Evolutionary conservation across 2,888 invertebrate genomes (phyloP), one percentile per base, ranked within the genome.

Genomic region (Aromia moschata): DNA sequence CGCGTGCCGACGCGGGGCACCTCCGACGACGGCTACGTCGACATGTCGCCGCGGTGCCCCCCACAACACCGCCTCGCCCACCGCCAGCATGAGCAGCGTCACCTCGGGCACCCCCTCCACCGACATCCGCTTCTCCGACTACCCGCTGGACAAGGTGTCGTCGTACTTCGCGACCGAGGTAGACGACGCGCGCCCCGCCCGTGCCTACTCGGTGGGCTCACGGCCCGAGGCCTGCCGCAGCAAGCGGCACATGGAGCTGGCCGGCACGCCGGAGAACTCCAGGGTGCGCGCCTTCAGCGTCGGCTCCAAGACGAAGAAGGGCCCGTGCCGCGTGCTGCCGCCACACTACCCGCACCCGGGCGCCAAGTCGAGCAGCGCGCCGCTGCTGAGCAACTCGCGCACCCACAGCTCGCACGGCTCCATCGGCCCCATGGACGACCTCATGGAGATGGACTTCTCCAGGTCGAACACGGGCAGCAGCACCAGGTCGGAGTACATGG

Each of bases 121-220:
- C 0, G 92, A 92, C 75, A 84, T 89, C 37, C 80, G 89, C 47
- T 90, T 91, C 72, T 87, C 88, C 44, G 92, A 91, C 77, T 93
- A 89, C 81, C 90, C 89, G 67, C 83, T 94, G 45, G 93, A 93
- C 73, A 93, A 93, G 74, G 93, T 93, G 0, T 84, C 85, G 57
- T 89, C 93, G 11, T 92, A 89, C 77, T 85, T 92, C 58, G 83
- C 86, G 0, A 85, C 87, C 77, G 86, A 87, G 77, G 83, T 74
- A 52, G 75, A 70, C 54, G 77, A 67, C 54, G 81, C 80, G 68
- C 83, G 84, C 69, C 91, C 91, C n/a, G 84, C 87, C 49, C 85
- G 93, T 67, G 89, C 94, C 1, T 94, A 93, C 81, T 94, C 94
- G 17, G 90, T 94, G 64, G 94, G 94, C 15, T 93, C 93, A 53